A percentile compares a stretch with the other conserved stretches of the same genome.
phyloP scores from a whole-genome alignment of 2,797 vertebrate species.

The Silurus aristotelis region DNA sequence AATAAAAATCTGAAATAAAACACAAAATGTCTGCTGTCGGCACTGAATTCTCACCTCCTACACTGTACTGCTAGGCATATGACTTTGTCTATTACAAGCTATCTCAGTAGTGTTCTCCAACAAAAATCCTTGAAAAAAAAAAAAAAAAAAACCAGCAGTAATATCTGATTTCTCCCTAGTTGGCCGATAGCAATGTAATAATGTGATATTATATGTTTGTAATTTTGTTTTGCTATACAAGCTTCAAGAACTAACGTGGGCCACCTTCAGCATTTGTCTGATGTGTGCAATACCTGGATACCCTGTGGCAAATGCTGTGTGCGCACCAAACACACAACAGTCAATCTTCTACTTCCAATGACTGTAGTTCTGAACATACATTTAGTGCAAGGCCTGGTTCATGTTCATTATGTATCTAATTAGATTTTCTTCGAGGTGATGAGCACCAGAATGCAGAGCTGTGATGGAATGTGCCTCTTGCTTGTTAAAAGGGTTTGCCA shows the following conservation, averaged over 20 bases:
- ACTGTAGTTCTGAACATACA: neutral
- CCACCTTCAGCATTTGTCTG: neutral
- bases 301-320: neutral
- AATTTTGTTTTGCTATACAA: neutral
- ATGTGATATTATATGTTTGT: neutral
- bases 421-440: neutral
- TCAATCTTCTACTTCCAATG: neutral
- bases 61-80: neutral
- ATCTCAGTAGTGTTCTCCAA: neutral
- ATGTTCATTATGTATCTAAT: neutral
- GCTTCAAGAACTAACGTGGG: neutral
- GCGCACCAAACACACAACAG: neutral
- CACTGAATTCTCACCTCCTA: neutral
- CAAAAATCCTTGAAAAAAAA: neutral
- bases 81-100: neutral
- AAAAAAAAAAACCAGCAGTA: neutral
- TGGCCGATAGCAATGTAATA: neutral
- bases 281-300: neutral
- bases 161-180: neutral
- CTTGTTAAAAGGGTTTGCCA: neutral
- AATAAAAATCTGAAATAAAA: slow-evolving; percentile 9
- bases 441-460: neutral
- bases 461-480: neutral
- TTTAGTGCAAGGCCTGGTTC: neutral
- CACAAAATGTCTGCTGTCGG: neutral